A percentile compares a stretch with the other conserved stretches of the same genome.
Evolutionary conservation across 2,888 invertebrate species (phyloP).

Genomic region (Cotesia congregata): DNA sequence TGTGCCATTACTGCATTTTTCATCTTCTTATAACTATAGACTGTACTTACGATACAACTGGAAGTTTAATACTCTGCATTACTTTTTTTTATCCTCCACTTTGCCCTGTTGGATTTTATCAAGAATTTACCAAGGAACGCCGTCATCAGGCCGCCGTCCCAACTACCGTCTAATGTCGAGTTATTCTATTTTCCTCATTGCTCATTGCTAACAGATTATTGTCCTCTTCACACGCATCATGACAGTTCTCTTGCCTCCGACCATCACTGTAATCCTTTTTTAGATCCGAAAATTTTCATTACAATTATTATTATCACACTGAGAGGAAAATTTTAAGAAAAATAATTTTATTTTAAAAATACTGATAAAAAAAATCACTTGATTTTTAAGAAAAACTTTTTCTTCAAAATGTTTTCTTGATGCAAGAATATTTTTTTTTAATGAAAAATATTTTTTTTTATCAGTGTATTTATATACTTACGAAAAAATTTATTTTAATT

Average conservation of each 20-base stretch:
- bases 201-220: constrained; percentile 55
- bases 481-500: too few species aligned
- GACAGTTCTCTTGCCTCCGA: not conserved
- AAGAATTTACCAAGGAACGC: constrained; percentile 48
- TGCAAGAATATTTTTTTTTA: too few species aligned
- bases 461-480: too few species aligned
- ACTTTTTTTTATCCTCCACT: constrained; percentile 22
- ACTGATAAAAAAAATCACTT: too few species aligned
- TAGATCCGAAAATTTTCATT: constrained; percentile 9
- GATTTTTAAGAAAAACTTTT: too few species aligned
- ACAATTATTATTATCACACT: constrained; percentile 39
- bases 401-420: too few species aligned
- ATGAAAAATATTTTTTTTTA: too few species aligned
- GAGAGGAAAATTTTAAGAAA: too few species aligned
- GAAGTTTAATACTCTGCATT: constrained; percentile 38
- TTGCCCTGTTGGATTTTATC: constrained; percentile 42
- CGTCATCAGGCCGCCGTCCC: constrained; percentile 31
- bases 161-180: constrained; percentile 9
- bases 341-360: too few species aligned
- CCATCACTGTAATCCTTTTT: not conserved
- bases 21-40: constrained; percentile 58
- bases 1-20: constrained; percentile 70
- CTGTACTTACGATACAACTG: constrained; percentile 48
- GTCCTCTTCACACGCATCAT: constrained; percentile 56
- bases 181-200: constrained; percentile 20